Evolutionary conservation across 1,140 invertebrate species (phyloP), one percentile per base, ranked within the genome.

Genomic region (Calliopsis andreniformis): DNA sequence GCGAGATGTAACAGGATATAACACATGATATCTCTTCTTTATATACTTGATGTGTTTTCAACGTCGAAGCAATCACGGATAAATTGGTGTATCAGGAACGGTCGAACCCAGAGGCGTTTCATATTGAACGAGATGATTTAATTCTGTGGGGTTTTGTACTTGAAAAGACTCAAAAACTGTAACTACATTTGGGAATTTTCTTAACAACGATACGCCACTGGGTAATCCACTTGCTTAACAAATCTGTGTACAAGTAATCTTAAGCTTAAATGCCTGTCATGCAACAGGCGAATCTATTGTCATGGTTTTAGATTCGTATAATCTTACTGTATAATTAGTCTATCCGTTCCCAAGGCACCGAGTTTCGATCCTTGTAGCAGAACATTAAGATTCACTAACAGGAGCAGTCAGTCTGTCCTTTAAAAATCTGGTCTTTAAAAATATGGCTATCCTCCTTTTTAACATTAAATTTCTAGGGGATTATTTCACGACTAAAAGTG

Each of bases 341-440:
- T 71, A 80, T 23, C 39, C 56, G 59, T 82, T 82, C 64, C 59
- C 59, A 70, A 80, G 59, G 61, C 45, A 69, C 49, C 64, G 62
- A 63, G 75, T 49, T 76, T 73, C 61, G 39, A 71, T 62, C 58
- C 53, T 42, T 56, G 51, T 39, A 56, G 51, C 47, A 53, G 53
- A 64, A 51, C 70, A 25, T 43, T 62, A 12, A 35, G 35, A 45
- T 61, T 56, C 14, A 20, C 14, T 49, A 10, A 39, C n/a, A n/a
- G 2, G 14, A 5, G 55, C 20, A 18, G 51, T 69, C 28, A 23
- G 53, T 18, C 18, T 59, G 53, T 32, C 25, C n/a, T 47, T 59
- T 25, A 16, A 32, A 45, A 32, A 70, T 43, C 42, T 59, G 28
- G 16, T 45, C 23, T 23, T 45, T 30, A 30, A 42, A 56, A 42